Evolutionary conservation across 2,888 invertebrate species (phyloP), one percentile per base, ranked within the genome.

Genomic region (Stenodera caucasica): DNA sequence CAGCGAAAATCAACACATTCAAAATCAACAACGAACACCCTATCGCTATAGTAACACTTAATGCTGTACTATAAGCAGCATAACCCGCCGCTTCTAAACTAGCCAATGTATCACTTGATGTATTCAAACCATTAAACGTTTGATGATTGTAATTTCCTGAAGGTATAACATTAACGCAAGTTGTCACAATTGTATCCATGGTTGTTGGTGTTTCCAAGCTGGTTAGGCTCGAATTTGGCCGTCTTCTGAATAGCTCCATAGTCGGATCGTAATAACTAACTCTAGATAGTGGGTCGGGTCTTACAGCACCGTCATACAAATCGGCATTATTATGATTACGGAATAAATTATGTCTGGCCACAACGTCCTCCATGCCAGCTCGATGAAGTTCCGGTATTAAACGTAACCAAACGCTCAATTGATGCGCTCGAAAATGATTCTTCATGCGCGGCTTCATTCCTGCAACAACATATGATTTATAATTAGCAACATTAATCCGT

Each of bases 391-490:
- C 96, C 32, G 97, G 97, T 60, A 98, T 94, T 54, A 97, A 84
- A 76, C 96, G 95, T 60, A 96, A 80, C 98, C 98, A 98, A 80
- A 97, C 94, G 1, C 96, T 96, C 56, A 97, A 84, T 67, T 90
- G 85, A 77, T 96, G 96, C 1, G 96, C 96, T 67, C 96, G 87
- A 82, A 96, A 97, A 82, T 96, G 96, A 73, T 94, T 94, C 79
- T 94, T 94, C 67, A 95, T 82, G 78, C 93, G 93, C 0, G 95
- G 91, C 78, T 96, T 94, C 53, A 90, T 90, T 76, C 95, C 96
- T 92, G 83, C 61, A 64, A 66, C 63, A 63, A 61, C 55, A 52
- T 26, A 26, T 3, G 26, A 5, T 6, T 6, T 26, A 26, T 26
- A 26, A n/a, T n/a, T n/a, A n/a, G n/a, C n/a, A n/a, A n/a, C n/a